Percentiles rank a stretch among this genome's conserved stretches.
These are phyloP conservation scores for Neoascia interrupta DNA, from an alignment of 2,888 invertebrate genomes.

Conservation along the genomic window DNA sequence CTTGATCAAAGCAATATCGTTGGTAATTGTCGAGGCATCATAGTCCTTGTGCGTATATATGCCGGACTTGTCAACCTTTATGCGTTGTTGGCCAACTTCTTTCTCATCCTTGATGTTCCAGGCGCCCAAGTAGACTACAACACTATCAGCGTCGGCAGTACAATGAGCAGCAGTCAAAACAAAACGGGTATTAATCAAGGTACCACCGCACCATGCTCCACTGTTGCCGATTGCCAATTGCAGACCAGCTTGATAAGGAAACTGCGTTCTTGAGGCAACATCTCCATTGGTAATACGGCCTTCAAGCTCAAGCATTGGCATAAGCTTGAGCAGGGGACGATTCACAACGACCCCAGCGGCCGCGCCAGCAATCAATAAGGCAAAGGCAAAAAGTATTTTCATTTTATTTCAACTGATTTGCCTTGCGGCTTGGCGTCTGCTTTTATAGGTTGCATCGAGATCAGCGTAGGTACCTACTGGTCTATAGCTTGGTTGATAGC, in stretches of 20 bases:
- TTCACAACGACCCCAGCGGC: conserved; percentile 44
- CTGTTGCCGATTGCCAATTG: no score
- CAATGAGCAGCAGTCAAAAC: conserved; percentile 74
- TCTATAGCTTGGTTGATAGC: no score
- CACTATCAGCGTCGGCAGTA: no score
- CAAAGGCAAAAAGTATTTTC: conserved; percentile 67
- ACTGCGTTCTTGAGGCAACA: conserved; percentile 64
- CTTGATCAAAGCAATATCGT: conserved; percentile 75
- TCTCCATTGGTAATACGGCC: conserved; percentile 72
- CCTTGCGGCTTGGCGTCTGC: no score
- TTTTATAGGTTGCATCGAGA: no score
- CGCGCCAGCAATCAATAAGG: conserved; percentile 56
- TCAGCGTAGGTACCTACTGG: no score
- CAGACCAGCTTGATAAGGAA: conserved; percentile 71
- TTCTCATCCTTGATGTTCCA: conserved; percentile 41
- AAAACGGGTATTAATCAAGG: conserved; percentile 71
- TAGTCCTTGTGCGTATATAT: conserved; percentile 70
- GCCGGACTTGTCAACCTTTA: conserved; percentile 58
- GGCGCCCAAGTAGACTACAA: conserved; percentile 72
- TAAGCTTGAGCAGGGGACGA: conserved; percentile 58
- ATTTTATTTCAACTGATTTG: no score
- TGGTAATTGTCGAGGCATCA: conserved; percentile 55
- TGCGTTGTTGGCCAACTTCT: conserved; percentile 70
- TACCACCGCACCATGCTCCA: conserved; percentile 75
- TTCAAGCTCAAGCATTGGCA: conserved; percentile 69